These are phyloP conservation scores for Chrysina gloriosa DNA, from an alignment of 2,888 invertebrate species.

Conservation along the genomic window DNA sequence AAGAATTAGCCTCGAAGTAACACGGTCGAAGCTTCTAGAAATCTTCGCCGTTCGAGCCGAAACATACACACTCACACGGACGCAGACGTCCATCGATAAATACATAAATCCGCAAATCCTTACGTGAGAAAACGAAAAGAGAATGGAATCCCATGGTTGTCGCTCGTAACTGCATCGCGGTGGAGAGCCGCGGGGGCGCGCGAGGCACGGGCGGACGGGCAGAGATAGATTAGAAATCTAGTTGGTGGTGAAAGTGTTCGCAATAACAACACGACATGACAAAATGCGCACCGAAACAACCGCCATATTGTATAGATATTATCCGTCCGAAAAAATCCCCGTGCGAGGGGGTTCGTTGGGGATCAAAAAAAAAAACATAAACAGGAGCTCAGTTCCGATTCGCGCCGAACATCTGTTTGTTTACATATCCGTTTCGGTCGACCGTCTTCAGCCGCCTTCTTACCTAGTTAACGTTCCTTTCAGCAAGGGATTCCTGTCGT, in stretches of 20 bases:
- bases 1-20: too few relatives aligned
- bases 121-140: slow-evolving; percentile 53
- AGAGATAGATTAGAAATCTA: slow-evolving; percentile 56
- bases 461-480: slow-evolving; percentile 72
- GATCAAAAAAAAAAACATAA: too few relatives aligned
- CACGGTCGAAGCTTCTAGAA: too few relatives aligned
- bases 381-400: too few relatives aligned
- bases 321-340: too few relatives aligned
- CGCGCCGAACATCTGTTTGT: slow-evolving; percentile 40
- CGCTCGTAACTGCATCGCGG: slow-evolving; percentile 7
- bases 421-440: background rate
- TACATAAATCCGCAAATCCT: slow-evolving; percentile 2
- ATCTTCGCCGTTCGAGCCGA: background rate
- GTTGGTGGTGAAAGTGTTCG: slow-evolving; percentile 58
- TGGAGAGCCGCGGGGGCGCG: slow-evolving; percentile 16
- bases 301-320: slow-evolving; percentile 57
- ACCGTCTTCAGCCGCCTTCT: slow-evolving; percentile 46
- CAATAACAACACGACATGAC: slow-evolving; percentile 48
- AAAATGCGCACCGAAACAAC: slow-evolving; percentile 33
- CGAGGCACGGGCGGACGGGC: slow-evolving; percentile 47
- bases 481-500: slow-evolving; percentile 70
- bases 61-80: background rate
- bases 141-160: slow-evolving; percentile 48
- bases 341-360: too few relatives aligned
- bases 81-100: background rate